Conservation (phyloP, 2,888 invertebrate species). For the Phyllotreta striolata region DNA sequence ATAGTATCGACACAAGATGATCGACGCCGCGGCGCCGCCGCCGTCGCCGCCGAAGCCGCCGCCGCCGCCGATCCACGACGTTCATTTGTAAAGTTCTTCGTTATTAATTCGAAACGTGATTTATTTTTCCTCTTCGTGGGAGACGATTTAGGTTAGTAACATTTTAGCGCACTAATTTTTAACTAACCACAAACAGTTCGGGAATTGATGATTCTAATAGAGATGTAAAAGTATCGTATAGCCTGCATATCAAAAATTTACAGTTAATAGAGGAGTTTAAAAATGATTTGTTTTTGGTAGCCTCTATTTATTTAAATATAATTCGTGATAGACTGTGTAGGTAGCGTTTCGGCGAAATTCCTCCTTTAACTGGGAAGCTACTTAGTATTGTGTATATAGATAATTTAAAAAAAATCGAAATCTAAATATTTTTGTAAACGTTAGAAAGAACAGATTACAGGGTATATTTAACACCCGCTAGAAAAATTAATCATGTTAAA, state of each 20-base stretch:
- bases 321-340: constrained; percentile 38
- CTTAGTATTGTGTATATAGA: constrained; percentile 43
- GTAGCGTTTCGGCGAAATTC: constrained; percentile 27
- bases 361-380: constrained; percentile 36
- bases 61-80: constrained; percentile 8
- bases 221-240: constrained; percentile 51
- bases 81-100: constrained; percentile 1
- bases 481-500: not conserved
- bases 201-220: constrained; percentile 43
- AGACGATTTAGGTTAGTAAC: not conserved
- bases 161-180: constrained; percentile 13
- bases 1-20: constrained; percentile 47
- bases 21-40: no score
- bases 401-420: constrained; percentile 35
- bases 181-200: constrained; percentile 31
- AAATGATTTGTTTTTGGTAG: constrained; percentile 24
- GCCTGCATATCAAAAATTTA: constrained; percentile 52
- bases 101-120: constrained; percentile 6
- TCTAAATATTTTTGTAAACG: constrained; percentile 50
- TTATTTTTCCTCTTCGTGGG: not conserved
- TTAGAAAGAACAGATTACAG: constrained; percentile 42
- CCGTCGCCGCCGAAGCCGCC: no score
- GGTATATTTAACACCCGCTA: constrained; percentile 21
- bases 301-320: constrained; percentile 19
- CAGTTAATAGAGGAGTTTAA: constrained; percentile 38